A percentile compares a stretch with the other conserved stretches of the same genome.
These are phyloP conservation scores for Hyla sarda DNA, from an alignment of 2,113 vertebrate genomes.

Conservation along the genomic window DNA sequence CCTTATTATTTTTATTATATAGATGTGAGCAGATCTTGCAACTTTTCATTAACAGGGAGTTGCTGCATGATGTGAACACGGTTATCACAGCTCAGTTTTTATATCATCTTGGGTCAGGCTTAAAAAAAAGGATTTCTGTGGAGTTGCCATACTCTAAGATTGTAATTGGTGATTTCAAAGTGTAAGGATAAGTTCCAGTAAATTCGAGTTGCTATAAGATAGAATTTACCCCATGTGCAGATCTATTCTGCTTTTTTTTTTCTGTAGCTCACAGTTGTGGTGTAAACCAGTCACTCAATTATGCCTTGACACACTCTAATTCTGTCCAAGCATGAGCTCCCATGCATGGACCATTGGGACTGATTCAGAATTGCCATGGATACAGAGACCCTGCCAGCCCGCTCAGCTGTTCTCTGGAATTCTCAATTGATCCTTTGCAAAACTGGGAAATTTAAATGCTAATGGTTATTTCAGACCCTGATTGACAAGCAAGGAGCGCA, in stretches of 20 bases:
- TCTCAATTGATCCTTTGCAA: slow-evolving; percentile 53
- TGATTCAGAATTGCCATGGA: slow-evolving; percentile 46
- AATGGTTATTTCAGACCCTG: slow-evolving; percentile 48
- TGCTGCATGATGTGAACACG: neutral
- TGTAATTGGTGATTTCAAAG: slow-evolving; percentile 18
- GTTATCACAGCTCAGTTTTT: neutral
- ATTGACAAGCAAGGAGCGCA: slow-evolving; percentile 32
- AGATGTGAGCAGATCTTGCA: neutral
- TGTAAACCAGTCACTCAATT: slow-evolving; percentile 35
- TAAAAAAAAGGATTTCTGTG: neutral
- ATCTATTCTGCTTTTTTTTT: neutral
- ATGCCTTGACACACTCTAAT: slow-evolving; percentile 46
- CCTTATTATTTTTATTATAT: slow-evolving; percentile 7
- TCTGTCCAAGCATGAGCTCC: slow-evolving; percentile 42
- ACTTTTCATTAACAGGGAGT: neutral
- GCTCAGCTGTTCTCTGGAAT: slow-evolving; percentile 48
- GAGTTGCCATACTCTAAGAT: slow-evolving; percentile 32
- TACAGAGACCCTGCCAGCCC: slow-evolving; percentile 31
- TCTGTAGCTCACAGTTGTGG: slow-evolving; percentile 33
- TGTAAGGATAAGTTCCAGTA: neutral
- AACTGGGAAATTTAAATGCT: slow-evolving; percentile 45
- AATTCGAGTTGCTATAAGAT: neutral
- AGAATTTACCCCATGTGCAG: neutral
- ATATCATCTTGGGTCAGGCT: neutral
- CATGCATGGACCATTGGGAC: slow-evolving; percentile 37